Evolutionary conservation across 2,797 vertebrate species (phyloP), one percentile per base, ranked within the genome.

Genomic region (Anisognathus igniventris): DNA sequence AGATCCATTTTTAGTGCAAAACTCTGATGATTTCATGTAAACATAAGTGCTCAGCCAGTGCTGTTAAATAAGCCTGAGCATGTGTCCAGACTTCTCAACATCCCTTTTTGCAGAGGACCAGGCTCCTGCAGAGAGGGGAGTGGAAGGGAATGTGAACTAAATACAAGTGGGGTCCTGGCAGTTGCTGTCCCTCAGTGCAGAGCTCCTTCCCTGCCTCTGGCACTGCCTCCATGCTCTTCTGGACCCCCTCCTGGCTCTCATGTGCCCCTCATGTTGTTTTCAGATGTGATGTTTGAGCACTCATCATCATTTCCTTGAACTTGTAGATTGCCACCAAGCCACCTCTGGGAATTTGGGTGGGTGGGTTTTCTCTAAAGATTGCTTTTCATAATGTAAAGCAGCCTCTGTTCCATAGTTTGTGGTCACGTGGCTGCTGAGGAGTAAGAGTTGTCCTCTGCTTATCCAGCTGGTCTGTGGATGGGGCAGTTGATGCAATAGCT

Each of bases 231-330:
- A 15, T 0, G 1, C 35, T 48, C 40, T 30, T 39, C 15, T 30
- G 23, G 13, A 47, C 21, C 60, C 25, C 40, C 12, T 47, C 35
- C 45, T 65, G 28, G 6, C 28, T 54, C 33, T 33, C 4, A 0
- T 6, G 8, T 2, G 3, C 1, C 4, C 47, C 37, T 57, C 1
- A 0, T 17, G 15, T n/a, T 54, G 53, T 28, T 31, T 2, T 60
- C 5, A 45, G 89, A 37, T 56, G 78, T 12, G 30, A 37, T 1
- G 1, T 81, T 57, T 23, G 17, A 51, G 11, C 0, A 3, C 39
- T 92, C 6, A 12, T n/a, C 64, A 6, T 76, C 0, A 1, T 88
- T 86, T 65, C 47, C 51, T 64, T 75, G 68, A 51, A 23, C 35
- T 79, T 56, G 23, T 7, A 20, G 35, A 73, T 40, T 78, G 78